These are phyloP conservation scores for Arrhamphus sclerolepis DNA, from an alignment of 2,797 vertebrate species.

Conservation along the genomic window DNA sequence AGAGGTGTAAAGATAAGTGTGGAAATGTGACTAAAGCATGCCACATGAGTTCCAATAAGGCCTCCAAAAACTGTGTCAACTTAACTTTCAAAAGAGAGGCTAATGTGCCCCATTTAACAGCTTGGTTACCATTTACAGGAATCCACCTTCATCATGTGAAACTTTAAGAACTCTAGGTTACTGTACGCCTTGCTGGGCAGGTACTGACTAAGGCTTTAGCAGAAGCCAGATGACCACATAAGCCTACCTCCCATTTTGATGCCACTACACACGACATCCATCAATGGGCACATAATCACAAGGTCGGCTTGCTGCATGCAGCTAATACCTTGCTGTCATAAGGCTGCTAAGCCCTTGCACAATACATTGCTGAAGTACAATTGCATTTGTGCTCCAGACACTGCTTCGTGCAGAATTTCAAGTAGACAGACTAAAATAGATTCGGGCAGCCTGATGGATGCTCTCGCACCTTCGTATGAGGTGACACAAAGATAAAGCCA, in stretches of 20 bases:
- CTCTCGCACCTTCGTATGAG: constrained; percentile 6
- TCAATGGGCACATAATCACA: constrained; percentile 43
- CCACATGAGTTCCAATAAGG: too few species aligned
- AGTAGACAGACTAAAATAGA: constrained; percentile 34
- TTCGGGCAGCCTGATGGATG: constrained; percentile 6
- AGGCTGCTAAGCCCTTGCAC: constrained; percentile 38
- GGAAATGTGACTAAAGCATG: too few species aligned
- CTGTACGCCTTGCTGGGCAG: too few species aligned
- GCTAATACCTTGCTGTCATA: constrained; percentile 34
- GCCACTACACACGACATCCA: not conserved
- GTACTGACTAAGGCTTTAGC: not conserved
- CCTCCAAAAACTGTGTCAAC: too few species aligned
- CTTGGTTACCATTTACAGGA: too few species aligned
- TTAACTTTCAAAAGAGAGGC: too few species aligned
- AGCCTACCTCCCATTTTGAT: constrained; percentile 19
- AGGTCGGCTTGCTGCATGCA: constrained; percentile 30
- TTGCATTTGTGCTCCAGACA: constrained; percentile 21
- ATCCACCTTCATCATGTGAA: not conserved
- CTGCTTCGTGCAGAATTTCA: constrained; percentile 34
- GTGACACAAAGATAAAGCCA: constrained; percentile 14
- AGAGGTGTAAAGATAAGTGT: too few species aligned
- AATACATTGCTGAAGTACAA: constrained; percentile 18
- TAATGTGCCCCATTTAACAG: too few species aligned
- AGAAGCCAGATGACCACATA: constrained; percentile 1
- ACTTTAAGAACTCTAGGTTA: not conserved